Base-by-base conservation (phyloP, 2,113 vertebrate species). In the Oryzias javanicus region DNA sequence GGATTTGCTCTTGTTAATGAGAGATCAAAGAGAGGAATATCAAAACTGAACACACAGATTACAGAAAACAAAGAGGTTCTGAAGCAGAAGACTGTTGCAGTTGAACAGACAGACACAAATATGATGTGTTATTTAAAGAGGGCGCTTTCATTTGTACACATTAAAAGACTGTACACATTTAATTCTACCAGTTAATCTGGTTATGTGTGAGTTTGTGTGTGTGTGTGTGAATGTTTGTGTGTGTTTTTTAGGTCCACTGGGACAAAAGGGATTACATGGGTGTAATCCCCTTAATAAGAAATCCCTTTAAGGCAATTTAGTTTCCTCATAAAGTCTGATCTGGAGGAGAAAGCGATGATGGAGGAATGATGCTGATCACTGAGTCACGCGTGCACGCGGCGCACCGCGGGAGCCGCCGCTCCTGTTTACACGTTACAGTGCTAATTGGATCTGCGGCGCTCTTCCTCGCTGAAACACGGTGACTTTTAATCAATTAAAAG, bases 281-380 rank as follows among this genome's bases (percentile, higher is more conserved):
- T 95, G 94, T 95, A 94, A 97, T 96, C 94, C 91, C 84, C 92
- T 94, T 95, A 95, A 94, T 94, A 93, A 93, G 85, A 90, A 93
- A 94, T 55, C 92, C 94, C 92, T 94, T 92, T 93, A 94, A 96
- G 92, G 93, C 92, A 88, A 92, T 94, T 94, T 93, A 93, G 92
- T 92, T 89, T 57, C 91, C 91, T 93, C 92, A 92, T 92, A 94
- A 94, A 94, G 93, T 92, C 92, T 94, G 92, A 93, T 92, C 92
- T 90, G 88, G 90, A 92, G 91, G 92, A 92, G 91, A 91, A 91
- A 93, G 91, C 72, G 92, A 79, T 82, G 78, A 95, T 94, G 92
- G 94, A 92, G 92, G 92, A 92, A 91, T 91, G 86, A 92, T 63
- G 90, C 89, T 89, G 64, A 86, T 80, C 62, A 75, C 50, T 52